These are phyloP conservation scores for Latrodectus elegans DNA, from an alignment of 2,888 invertebrate species.

Conservation along the genomic window DNA sequence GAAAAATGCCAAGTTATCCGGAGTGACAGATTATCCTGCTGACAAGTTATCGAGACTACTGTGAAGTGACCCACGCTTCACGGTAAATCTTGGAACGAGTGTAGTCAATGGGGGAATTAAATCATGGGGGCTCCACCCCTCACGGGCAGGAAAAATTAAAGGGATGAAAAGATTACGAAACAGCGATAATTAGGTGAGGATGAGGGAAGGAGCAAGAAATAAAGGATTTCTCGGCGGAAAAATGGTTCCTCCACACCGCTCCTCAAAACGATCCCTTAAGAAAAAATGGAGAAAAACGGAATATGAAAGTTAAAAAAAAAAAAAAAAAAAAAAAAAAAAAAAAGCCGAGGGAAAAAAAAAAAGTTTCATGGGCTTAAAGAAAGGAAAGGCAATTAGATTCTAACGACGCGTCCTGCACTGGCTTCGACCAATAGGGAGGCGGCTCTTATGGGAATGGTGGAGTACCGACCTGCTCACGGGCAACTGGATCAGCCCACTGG, in stretches of 20 bases:
- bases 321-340: no score
- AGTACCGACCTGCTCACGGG: conserved; percentile 54
- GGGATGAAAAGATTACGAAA: not conserved
- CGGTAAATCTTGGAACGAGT: no score
- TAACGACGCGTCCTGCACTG: conserved; percentile 43
- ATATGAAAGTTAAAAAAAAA: no score
- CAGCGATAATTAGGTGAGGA: not conserved
- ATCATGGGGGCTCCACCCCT: no score
- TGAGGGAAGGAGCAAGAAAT: not conserved
- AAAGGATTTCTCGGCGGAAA: no score
- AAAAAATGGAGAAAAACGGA: no score
- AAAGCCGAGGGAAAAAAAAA: conserved; percentile 6
- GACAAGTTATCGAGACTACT: no score
- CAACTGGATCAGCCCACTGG: conserved; percentile 59
- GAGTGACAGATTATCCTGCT: not conserved
- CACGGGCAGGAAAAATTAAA: not conserved
- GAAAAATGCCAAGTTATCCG: not conserved
- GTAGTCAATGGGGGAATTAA: no score
- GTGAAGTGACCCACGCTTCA: no score
- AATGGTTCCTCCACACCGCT: no score
- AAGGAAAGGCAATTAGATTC: conserved; percentile 60
- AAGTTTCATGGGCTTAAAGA: conserved; percentile 39
- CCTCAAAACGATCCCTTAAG: no score
- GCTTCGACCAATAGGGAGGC: conserved; percentile 57
- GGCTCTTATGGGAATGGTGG: conserved; percentile 52